Percentiles rank a stretch among this genome's conserved stretches.
phyloP scores from a whole-genome alignment of 2,888 invertebrate genomes.

The Tubulanus polymorphus region DNA sequence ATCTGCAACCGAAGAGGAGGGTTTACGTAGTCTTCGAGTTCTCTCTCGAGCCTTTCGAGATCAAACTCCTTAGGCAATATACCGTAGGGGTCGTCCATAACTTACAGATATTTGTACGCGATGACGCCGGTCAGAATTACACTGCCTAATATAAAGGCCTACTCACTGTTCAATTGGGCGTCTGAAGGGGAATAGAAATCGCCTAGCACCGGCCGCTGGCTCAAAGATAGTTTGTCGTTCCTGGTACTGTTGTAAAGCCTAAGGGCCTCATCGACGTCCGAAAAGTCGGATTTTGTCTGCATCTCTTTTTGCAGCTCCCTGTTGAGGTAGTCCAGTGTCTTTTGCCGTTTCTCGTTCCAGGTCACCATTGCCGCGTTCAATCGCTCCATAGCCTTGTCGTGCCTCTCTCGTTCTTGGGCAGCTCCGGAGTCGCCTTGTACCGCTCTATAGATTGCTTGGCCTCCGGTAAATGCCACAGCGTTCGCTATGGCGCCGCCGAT shows the following conservation, averaged over 20 bases:
- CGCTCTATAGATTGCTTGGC: neutral
- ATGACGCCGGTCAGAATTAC: neutral
- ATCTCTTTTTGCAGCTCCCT: neutral
- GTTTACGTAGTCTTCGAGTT: too few relatives aligned
- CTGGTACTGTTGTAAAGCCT: neutral
- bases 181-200: neutral
- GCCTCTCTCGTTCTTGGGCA: neutral
- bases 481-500: neutral
- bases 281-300: neutral
- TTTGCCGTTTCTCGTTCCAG: neutral
- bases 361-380: neutral
- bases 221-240: neutral
- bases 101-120: neutral
- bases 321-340: neutral
- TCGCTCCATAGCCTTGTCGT: neutral
- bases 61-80: too few relatives aligned
- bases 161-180: neutral
- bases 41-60: too few relatives aligned
- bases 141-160: neutral
- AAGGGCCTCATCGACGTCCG: neutral
- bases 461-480: neutral
- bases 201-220: neutral
- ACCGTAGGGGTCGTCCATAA: neutral
- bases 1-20: too few relatives aligned
- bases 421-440: neutral